Evolutionary conservation across 1,140 invertebrate species (phyloP), one percentile per base, ranked within the genome.

Genomic region (Stegodyphus mimosarum): DNA sequence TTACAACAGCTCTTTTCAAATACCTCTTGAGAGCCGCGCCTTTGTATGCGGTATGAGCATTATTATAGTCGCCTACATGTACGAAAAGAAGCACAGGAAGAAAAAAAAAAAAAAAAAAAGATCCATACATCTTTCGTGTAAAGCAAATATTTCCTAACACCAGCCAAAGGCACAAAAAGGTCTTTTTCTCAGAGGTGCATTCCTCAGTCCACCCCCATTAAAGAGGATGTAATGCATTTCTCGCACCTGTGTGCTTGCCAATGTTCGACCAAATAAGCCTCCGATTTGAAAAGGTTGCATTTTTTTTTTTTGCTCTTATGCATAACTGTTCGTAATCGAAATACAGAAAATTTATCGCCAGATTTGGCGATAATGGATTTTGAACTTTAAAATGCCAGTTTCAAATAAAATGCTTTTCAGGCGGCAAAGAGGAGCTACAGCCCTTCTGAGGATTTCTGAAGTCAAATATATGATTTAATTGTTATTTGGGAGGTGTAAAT

Each of bases 91-190:
- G 33, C 33, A 3, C 33, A 33, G 33, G 33, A 33, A 33, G 33
- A 33, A 33, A 33, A 33, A 33, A 33, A 33, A 33, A 33, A 33
- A 33, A 33, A 33, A n/a, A 33, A 33, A 33, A 33, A 33, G 3
- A 33, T 33, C 33, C 33, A 33, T 33, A 33, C 33, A 33, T 33
- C 33, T 33, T 33, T 33, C 33, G 33, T 33, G 80, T 67, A 74
- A 83, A 83, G 80, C 80, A 83, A 83, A 83, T 74, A 83, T 83
- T 83, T 83, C 71, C 71, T 60, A 70, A 55, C 67, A 55, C 60
- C 17, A 48, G 11, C 48, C 48, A 33, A 33, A 33, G n/a, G 52
- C 51, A 53, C n/a, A 50, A 73, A n/a, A 66, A 74, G 51, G 71
- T 17, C 11, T 83, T 66, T 83, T 83, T 83, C 55, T 51, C 51